Evolutionary conservation across 2,888 invertebrate genomes (phyloP).

Genomic region (Cheilosia urbana): DNA sequence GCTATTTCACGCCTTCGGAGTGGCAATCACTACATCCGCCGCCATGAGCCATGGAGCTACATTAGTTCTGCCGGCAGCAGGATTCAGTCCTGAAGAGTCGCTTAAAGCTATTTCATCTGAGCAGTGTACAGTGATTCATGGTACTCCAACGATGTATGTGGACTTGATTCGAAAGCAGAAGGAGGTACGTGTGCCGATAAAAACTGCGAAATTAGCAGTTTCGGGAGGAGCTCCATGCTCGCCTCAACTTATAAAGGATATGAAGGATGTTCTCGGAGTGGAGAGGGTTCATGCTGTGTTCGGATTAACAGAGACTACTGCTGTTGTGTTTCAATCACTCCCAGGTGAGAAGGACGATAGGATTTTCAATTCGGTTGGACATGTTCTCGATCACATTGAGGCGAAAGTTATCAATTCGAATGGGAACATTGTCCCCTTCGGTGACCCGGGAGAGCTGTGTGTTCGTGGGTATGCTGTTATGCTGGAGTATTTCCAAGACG

Average conservation of each 20-base stretch:
- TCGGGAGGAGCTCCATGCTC: constrained; percentile 91
- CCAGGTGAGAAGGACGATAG: constrained; percentile 83
- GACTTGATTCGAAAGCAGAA: constrained; percentile 87
- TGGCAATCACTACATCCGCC: constrained; percentile 86
- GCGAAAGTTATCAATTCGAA: constrained; percentile 86
- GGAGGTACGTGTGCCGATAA: constrained; percentile 84
- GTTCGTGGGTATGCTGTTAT: constrained; percentile 89
- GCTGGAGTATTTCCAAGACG: constrained; percentile 90
- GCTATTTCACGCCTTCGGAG: constrained; percentile 93
- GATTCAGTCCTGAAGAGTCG: constrained; percentile 87
- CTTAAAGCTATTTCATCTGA: constrained; percentile 88
- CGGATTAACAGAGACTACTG: constrained; percentile 87
- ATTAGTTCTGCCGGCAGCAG: constrained; percentile 86
- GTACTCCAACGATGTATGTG: constrained; percentile 94
- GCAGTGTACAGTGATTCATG: constrained; percentile 89
- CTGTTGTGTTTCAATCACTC: constrained; percentile 85
- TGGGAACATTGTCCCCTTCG: constrained; percentile 87
- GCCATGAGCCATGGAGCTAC: constrained; percentile 87
- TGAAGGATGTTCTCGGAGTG: constrained; percentile 84
- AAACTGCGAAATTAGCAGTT: constrained; percentile 85
- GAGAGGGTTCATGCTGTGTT: constrained; percentile 85
- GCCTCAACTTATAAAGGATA: constrained; percentile 85
- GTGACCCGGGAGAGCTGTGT: constrained; percentile 89
- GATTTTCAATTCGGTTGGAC: constrained; percentile 85
- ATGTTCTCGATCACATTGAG: constrained; percentile 85